Evolutionary conservation across 2,797 vertebrate genomes (phyloP), one percentile per base, ranked within the genome.

Genomic region (Gadopsis marmoratus): DNA sequence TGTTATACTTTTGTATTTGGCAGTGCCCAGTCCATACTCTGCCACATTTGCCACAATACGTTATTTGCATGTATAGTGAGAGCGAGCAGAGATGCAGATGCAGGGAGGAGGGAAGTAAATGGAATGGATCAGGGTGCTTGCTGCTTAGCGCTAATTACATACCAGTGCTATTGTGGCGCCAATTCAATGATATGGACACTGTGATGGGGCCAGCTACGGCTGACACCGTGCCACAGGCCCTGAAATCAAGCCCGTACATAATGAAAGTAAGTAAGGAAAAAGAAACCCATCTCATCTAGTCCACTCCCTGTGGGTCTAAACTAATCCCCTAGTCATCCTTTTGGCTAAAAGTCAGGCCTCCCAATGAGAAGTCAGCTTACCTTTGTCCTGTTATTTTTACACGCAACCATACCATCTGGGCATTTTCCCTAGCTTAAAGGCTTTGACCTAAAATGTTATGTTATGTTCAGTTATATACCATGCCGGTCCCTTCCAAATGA

Each of bases 141-240:
- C 71, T 62, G 48, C 71, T 85, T 45, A 55, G 69, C 79, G 76
- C 88, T 93, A 88, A 93, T 93, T 91, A 90, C 73, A 87, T 88
- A 89, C 88, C 79, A 89, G 71, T 62, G 70, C 78, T 80, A 79
- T 79, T 86, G 76, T 81, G 88, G 79, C 37, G 11, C 63, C 74
- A 79, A 31, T 83, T 88, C 84, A 91, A 71, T 88, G 86, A 81
- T 76, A 89, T 65, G 69, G 79, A 69, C 60, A 64, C 76, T 63
- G 78, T 17, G 73, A 41, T 79, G 62, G 83, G 83, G 77, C 77
- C 79, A 86, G 66, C 73, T 71, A 4, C 4, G 68, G 71, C 66
- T 89, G 83, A 88, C 69, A 83, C 78, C n/a, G 65, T 84, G 85
- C 86, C 86, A 86, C 73, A 1, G 71, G 63, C 70, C 83, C 79